phyloP scores from a whole-genome alignment of 2,113 vertebrate genomes.

The Manacus vitellinus region DNA sequence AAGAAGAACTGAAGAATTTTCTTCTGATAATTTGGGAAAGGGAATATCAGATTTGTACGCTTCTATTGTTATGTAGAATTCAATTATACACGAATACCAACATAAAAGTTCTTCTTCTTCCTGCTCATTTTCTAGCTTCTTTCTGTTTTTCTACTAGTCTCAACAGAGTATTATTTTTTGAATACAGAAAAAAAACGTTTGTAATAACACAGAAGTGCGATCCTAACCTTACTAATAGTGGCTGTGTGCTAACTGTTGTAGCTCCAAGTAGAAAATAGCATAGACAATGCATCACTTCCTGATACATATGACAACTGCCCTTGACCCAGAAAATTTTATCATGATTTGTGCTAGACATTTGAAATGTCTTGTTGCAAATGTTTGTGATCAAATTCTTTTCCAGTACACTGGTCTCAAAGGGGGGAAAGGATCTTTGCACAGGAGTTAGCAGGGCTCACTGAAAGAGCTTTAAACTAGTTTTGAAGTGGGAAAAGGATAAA shows the following conservation, averaged over 20 bases:
- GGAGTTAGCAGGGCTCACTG: background rate
- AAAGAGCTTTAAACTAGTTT: background rate
- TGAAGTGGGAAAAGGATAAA: background rate
- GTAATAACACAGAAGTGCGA: background rate
- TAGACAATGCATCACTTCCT: background rate
- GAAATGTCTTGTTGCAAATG: background rate
- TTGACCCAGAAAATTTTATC: background rate
- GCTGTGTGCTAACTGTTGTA: background rate
- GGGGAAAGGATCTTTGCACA: background rate
- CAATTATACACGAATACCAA: background rate
- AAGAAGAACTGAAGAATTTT: background rate
- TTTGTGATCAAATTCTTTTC: background rate
- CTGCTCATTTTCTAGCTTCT: background rate
- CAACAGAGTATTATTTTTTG: background rate
- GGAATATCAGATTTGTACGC: background rate
- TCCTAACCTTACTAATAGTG: background rate
- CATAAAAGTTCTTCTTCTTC: background rate
- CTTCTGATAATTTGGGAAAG: background rate
- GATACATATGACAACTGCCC: background rate
- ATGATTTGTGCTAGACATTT: background rate
- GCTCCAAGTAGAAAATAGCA: background rate
- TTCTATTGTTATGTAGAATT: background rate
- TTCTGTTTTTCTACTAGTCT: background rate
- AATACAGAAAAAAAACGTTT: background rate
- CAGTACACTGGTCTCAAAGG: background rate